These are phyloP conservation scores for Scaptomyza polygonia DNA, from an alignment of 2,888 invertebrate genomes.

Conservation along the genomic window DNA sequence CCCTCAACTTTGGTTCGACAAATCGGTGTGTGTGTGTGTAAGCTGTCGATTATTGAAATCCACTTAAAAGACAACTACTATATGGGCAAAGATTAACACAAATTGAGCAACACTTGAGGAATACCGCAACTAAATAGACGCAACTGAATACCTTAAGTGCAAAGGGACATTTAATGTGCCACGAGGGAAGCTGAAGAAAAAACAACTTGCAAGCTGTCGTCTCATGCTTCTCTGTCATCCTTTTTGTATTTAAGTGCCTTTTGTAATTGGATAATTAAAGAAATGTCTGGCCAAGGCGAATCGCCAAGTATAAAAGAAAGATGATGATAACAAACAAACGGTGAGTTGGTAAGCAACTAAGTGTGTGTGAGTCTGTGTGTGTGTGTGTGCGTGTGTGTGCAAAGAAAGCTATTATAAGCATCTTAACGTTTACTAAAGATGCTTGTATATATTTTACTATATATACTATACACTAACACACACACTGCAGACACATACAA, in stretches of 20 bases:
- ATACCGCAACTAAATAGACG: constrained; percentile 37
- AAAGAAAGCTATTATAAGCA: constrained; percentile 71
- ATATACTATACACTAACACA: constrained; percentile 38
- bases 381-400: no score
- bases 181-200: not conserved
- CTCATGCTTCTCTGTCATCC: not conserved
- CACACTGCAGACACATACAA: no score
- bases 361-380: no score
- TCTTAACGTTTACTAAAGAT: constrained; percentile 75
- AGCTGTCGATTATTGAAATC: constrained; percentile 3
- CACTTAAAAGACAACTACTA: constrained; percentile 44
- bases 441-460: constrained; percentile 60
- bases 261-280: constrained; percentile 81
- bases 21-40: constrained; percentile 2
- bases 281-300: constrained; percentile 63
- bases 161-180: constrained; percentile 44
- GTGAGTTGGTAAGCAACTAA: not conserved
- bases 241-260: constrained; percentile 43
- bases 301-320: constrained; percentile 39
- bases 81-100: constrained; percentile 21
- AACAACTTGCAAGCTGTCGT: constrained; percentile 5
- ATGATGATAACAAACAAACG: constrained; percentile 56
- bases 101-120: constrained; percentile 57
- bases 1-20: constrained; percentile 24
- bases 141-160: constrained; percentile 38